Evolutionary conservation across 2,888 invertebrate genomes (phyloP).

Genomic region (Cepaea hortensis): DNA sequence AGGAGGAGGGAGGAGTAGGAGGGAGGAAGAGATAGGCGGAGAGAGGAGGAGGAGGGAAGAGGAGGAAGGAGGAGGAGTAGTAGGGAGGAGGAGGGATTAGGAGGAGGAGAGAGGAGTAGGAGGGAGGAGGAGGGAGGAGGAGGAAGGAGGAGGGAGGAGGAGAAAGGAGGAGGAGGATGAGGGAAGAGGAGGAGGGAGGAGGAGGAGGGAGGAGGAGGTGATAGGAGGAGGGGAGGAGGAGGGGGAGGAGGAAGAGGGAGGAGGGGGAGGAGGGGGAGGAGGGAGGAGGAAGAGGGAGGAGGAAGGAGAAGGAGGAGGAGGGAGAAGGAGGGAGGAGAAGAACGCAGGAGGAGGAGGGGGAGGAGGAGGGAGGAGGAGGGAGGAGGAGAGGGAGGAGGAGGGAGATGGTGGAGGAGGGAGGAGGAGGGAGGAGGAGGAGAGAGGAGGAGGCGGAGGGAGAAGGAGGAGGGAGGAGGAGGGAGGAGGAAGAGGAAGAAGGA

Average conservation of each 20-base stretch:
- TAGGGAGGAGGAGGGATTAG: no score
- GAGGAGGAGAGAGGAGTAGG: no score
- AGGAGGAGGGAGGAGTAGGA: not conserved
- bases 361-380: not conserved
- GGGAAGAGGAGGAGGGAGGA: not conserved
- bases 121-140: not conserved
- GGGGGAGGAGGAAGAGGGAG: not conserved
- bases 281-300: not conserved
- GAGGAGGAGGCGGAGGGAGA: not conserved
- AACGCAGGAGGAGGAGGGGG: not conserved
- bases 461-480: not conserved
- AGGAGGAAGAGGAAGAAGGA: not conserved
- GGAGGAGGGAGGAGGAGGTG: not conserved
- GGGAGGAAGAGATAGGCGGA: not conserved
- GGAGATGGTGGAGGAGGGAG: not conserved
- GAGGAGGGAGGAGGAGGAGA: not conserved
- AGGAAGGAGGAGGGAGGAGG: not conserved
- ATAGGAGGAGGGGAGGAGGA: not conserved
- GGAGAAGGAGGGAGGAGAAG: not conserved
- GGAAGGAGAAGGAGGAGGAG: not conserved
- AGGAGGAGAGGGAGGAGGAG: not conserved
- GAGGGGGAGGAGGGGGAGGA: not conserved
- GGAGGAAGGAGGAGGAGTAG: not conserved
- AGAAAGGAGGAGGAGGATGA: no score
- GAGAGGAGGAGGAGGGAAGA: constrained; percentile 25